Evolutionary conservation across 2,888 invertebrate genomes (phyloP), one percentile per base, ranked within the genome.

Genomic region (Cecidostiba fungosa): DNA sequence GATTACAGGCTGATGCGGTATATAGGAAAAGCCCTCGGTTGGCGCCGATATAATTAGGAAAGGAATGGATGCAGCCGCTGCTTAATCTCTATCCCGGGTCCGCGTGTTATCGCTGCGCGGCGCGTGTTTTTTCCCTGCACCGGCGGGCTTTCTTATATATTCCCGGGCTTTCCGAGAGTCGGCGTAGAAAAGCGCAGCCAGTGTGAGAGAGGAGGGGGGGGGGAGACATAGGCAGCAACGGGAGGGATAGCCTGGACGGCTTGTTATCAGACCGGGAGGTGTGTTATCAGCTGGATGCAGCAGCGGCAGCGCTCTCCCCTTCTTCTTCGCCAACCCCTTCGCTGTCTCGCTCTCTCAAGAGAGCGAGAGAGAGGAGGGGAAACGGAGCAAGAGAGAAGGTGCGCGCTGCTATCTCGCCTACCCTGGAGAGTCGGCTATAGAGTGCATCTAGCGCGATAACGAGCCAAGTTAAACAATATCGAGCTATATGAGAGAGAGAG

Each of bases 381-480:
- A n/a, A 36, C 32, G 32, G 70, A 39, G 72, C 12, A 43, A 39
- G 74, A 14, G 82, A 66, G 80, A 74, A 84, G 84, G 80, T 76
- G 76, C 54, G 54, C 54, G 54, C 76, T 89, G 89, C 89, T 91
- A 91, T 91, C 91, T 90, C 89, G 29, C 90, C 89, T 90, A 90
- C 91, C 91, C 91, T 90, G 88, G 91, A 92, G 91, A 92, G 91
- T 91, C 91, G 91, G 90, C 91, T 92, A 92, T 91, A 92, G 92
- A 92, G 92, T 92, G 93, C 92, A 92, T 93, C 92, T 91, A 88
- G 88, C 90, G 92, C 91, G 93, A 93, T 93, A 93, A 93, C 92
- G 92, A 91, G 91, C 91, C 91, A 93, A 93, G 92, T 93, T 93
- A 92, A 93, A 93, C 93, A 93, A 93, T 93, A 93, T 93, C 92